Evolutionary conservation across 2,888 invertebrate species (phyloP), one percentile per base, ranked within the genome.

Genomic region (Scaptomyza parva): DNA sequence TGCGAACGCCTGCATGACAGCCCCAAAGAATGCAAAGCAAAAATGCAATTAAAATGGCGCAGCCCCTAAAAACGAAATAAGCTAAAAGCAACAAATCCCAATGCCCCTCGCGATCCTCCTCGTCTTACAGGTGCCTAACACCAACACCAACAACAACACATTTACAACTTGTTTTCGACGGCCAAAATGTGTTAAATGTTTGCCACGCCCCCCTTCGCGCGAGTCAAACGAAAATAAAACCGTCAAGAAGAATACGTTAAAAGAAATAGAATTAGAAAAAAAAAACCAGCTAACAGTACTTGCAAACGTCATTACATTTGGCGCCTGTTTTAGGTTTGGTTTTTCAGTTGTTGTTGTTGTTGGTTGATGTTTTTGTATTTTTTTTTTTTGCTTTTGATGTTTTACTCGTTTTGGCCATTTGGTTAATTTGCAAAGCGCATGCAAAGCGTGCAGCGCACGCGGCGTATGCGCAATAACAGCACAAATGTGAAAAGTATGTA

Each of bases 31-130:
- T 73, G 69, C 63, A 64, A 37, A 47, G 44, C 70, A 59, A 51
- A 74, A 88, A 83, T 86, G 83, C 86, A 88, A 84, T 84, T 88
- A 88, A 88, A 88, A 86, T 72, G 70, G 71, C 52, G 57, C 73
- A 67, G 60, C 47, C 63, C 73, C 63, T 67, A 11, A 37, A 57
- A 62, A 63, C 55, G 68, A 71, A 68, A 71, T 75, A 58, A 67
- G 77, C 61, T 72, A 63, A 76, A 75, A 76, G 59, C 59, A 62
- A 54, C 59, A 62, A 54, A 47, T 14, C 28, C 22, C 22, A 2
- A 22, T 22, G 30, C 39, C 20, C 17, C 6, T 1, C 2, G 0
- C 0, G n/a, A n/a, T 12, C 7, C 2, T 12, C 4, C 3, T 2
- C 28, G 17, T 9, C 20, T 11, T 20, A 4, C 8, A 35, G 17